phyloP scores from a whole-genome alignment of 2,888 invertebrate genomes.

The Galerucella pusilla region DNA sequence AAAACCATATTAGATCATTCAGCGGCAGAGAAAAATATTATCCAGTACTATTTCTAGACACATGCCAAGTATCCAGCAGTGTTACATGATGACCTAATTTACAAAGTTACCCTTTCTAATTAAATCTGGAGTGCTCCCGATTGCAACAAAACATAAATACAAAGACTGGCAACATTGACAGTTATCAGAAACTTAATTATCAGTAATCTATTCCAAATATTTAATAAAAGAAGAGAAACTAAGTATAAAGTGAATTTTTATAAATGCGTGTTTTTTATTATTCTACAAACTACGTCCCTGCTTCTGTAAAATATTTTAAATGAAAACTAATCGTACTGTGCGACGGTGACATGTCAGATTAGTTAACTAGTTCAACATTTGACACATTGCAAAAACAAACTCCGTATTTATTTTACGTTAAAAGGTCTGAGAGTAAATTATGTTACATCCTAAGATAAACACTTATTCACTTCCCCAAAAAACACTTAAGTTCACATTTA shows the following conservation, averaged over 20 bases:
- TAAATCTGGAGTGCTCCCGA: no score
- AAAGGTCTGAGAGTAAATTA: slow-evolving; percentile 58
- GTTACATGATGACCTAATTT: no score
- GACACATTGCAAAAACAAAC: slow-evolving; percentile 59
- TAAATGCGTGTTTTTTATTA: background rate
- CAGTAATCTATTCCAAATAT: background rate
- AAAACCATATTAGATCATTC: no score
- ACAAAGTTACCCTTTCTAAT: no score
- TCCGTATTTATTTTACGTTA: slow-evolving; percentile 58
- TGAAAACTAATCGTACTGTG: slow-evolving; percentile 15
- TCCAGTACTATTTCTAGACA: no score
- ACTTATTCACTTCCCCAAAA: slow-evolving; percentile 33
- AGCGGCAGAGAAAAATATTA: no score
- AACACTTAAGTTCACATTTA: slow-evolving; percentile 41
- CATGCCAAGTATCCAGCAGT: no score
- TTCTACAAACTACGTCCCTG: background rate
- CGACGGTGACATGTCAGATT: slow-evolving; percentile 44
- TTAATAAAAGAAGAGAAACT: background rate
- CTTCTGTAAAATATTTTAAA: slow-evolving; percentile 35
- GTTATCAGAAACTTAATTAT: no score
- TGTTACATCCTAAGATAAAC: slow-evolving; percentile 47
- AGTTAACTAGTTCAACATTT: slow-evolving; percentile 51
- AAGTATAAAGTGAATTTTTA: background rate
- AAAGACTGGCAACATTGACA: no score
- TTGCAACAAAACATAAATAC: no score